Evolutionary conservation across 2,888 invertebrate genomes (phyloP).

Genomic region (Drosophila paracracens): DNA sequence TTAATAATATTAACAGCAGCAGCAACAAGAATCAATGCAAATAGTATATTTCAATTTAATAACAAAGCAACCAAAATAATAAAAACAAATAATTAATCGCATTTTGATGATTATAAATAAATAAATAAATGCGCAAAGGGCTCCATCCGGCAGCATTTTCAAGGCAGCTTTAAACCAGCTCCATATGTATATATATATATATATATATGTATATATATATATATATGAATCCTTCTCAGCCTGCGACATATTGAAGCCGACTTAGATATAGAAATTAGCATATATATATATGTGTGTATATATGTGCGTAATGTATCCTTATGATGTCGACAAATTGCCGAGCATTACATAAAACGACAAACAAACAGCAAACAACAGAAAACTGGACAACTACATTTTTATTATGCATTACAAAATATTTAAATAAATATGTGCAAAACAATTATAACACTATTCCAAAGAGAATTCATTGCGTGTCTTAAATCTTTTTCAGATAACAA

Average conservation of each 20-base stretch:
- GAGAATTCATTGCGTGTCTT: constrained; percentile 12
- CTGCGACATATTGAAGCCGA: constrained; percentile 51
- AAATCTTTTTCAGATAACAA: not conserved
- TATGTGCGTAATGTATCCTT: constrained; percentile 52
- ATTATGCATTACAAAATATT: constrained; percentile 68
- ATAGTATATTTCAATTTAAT: constrained; percentile 48
- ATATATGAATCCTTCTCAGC: constrained; percentile 50
- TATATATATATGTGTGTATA: constrained; percentile 47
- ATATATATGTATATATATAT: not conserved
- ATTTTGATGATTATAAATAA: constrained; percentile 28
- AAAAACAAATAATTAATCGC: constrained; percentile 35
- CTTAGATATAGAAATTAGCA: constrained; percentile 63
- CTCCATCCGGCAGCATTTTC: constrained; percentile 15
- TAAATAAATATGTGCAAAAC: constrained; percentile 73
- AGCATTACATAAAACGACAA: constrained; percentile 45
- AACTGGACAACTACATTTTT: constrained; percentile 67
- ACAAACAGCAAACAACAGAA: constrained; percentile 37
- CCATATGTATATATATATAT: too few species aligned
- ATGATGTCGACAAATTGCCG: constrained; percentile 61
- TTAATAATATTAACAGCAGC: constrained; percentile 38
- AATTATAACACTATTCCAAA: constrained; percentile 57
- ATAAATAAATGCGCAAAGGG: constrained; percentile 24
- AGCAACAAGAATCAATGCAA: constrained; percentile 44
- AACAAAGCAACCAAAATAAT: constrained; percentile 27
- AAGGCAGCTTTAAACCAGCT: constrained; percentile 40